Percentiles rank a stretch among this genome's conserved stretches.
Conservation (phyloP, 92 coral and sea anemone genomes). For the Phenganax stokvisi region DNA sequence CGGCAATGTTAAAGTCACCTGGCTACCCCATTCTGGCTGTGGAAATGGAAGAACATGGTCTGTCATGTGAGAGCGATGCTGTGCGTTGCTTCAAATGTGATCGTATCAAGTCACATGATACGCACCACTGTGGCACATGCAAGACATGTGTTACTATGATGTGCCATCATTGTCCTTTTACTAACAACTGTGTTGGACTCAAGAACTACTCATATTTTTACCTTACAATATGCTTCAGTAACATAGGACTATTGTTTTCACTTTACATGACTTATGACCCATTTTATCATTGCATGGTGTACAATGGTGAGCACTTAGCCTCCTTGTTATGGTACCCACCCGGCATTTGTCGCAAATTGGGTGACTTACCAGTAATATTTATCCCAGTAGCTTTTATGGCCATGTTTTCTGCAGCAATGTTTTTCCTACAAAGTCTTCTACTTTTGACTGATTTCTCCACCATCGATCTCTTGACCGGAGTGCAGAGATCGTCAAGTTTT, state of each 20-base stretch:
- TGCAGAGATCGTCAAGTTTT: conserved; percentile 62
- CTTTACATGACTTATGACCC: conserved; percentile 70
- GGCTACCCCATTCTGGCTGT: conserved; percentile 81
- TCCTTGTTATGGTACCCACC: conserved; percentile 50
- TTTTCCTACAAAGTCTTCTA: conserved; percentile 68
- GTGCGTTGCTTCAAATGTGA: conserved; percentile 71
- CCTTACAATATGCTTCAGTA: conserved; percentile 69
- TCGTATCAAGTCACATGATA: conserved; percentile 70
- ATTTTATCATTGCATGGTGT: conserved; percentile 65
- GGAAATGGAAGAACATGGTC: conserved; percentile 59
- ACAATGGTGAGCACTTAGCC: conserved; percentile 34
- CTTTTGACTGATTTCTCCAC: conserved; percentile 78
- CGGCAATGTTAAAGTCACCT: conserved; percentile 67
- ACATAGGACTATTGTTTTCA: conserved; percentile 72
- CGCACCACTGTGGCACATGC: conserved; percentile 97
- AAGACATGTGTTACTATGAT: conserved; percentile 85
- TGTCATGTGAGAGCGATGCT: conserved; percentile 58
- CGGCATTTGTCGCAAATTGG: conserved; percentile 58
- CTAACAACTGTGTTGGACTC: conserved; percentile 95
- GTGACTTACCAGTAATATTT: conserved; percentile 65
- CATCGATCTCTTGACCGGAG: conserved; percentile 76
- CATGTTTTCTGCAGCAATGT: conserved; percentile 61
- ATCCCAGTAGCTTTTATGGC: conserved; percentile 70
- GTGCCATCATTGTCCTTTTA: conserved; percentile 99
- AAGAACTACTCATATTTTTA: conserved; percentile 81